phyloP scores from a whole-genome alignment of 2,888 invertebrate species.

The Atherix ibis region DNA sequence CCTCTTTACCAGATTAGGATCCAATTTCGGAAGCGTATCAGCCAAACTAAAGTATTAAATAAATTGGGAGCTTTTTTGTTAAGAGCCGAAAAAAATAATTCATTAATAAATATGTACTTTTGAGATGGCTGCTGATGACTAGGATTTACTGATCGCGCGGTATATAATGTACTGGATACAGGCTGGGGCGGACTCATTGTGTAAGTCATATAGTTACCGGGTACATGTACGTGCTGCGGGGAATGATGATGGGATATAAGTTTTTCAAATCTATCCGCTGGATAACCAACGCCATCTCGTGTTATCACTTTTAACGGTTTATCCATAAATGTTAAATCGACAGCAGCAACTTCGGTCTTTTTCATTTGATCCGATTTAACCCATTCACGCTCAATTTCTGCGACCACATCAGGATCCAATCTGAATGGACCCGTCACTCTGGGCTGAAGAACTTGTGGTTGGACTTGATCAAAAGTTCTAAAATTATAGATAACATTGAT shows the following conservation, averaged over 20 bases:
- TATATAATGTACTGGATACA: conserved; percentile 10
- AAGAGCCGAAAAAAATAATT: neutral
- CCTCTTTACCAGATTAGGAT: conserved; percentile 32
- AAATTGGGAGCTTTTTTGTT: neutral
- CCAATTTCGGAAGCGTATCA: conserved; percentile 27
- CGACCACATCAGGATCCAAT: conserved; percentile 56
- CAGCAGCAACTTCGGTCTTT: conserved; percentile 25
- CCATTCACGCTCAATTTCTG: conserved; percentile 44
- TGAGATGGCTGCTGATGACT: too few relatives aligned
- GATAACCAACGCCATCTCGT: conserved; percentile 33
- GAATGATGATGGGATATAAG: conserved; percentile 25
- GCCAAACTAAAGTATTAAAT: conserved; percentile 22
- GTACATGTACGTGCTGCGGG: conserved; percentile 14
- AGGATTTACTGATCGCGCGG: conserved; percentile 10
- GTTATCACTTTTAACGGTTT: conserved; percentile 37
- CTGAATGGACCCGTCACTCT: conserved; percentile 56
- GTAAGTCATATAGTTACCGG: conserved; percentile 19
- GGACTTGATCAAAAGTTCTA: conserved; percentile 27
- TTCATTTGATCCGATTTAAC: conserved; percentile 32
- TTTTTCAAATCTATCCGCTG: conserved; percentile 27
- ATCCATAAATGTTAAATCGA: conserved; percentile 31
- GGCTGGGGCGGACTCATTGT: conserved; percentile 22
- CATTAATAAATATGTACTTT: neutral
- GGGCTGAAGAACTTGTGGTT: conserved; percentile 21
- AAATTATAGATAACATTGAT: neutral